Conservation (phyloP, 2,113 vertebrate species). For the Xenus cinereus region DNA sequence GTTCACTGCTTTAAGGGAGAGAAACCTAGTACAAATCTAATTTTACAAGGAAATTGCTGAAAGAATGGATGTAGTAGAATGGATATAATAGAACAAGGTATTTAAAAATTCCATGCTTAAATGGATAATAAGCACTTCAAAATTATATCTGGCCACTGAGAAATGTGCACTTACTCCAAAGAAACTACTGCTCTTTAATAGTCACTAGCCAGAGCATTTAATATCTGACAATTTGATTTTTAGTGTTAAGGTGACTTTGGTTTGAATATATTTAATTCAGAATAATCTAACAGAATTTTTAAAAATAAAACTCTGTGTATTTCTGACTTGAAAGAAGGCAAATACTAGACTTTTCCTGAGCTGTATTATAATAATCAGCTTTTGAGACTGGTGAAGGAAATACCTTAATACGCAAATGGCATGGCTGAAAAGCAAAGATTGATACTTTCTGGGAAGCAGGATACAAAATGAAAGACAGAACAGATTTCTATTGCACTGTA, state of each 20-base stretch:
- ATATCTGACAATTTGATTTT: slow-evolving; percentile 63
- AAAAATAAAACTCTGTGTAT: neutral
- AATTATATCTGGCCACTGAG: slow-evolving; percentile 67
- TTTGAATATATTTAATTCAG: slow-evolving; percentile 39
- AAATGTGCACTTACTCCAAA: slow-evolving; percentile 57
- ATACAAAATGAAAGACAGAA: slow-evolving; percentile 28
- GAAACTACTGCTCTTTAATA: slow-evolving; percentile 61
- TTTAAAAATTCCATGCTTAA: slow-evolving; percentile 78
- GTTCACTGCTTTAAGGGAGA: slow-evolving; percentile 68
- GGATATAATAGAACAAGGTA: slow-evolving; percentile 71
- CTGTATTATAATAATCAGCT: slow-evolving; percentile 64
- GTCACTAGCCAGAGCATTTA: slow-evolving; percentile 60
- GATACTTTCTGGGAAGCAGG: neutral
- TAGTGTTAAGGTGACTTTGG: slow-evolving; percentile 79
- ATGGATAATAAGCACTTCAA: slow-evolving; percentile 69
- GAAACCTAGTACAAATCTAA: slow-evolving; percentile 71
- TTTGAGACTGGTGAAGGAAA: slow-evolving; percentile 32
- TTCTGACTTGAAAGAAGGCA: slow-evolving; percentile 25
- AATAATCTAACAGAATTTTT: slow-evolving; percentile 32
- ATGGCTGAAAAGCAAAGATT: slow-evolving; percentile 42
- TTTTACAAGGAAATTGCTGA: slow-evolving; percentile 77
- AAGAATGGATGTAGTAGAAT: slow-evolving; percentile 72
- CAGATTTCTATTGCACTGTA: neutral
- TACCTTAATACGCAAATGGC: slow-evolving; percentile 26
- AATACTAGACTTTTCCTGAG: slow-evolving; percentile 32